Conservation (phyloP, 2,888 invertebrate genomes). For the Sarcophaga rosellei region DNA sequence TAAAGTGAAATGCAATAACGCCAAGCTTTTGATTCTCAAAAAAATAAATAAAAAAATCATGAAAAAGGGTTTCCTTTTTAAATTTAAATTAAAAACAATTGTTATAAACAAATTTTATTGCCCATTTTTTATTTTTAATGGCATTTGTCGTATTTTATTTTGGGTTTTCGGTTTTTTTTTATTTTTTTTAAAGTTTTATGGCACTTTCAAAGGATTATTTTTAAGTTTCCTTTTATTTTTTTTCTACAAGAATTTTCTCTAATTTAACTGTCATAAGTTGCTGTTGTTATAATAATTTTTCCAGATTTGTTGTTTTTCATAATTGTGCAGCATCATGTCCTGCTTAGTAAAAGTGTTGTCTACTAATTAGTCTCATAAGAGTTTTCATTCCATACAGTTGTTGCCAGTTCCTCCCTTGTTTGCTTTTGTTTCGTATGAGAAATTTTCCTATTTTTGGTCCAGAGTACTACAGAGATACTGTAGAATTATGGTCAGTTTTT, state of each 20-base stretch:
- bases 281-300: constrained; percentile 10
- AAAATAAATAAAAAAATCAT: too few species aligned
- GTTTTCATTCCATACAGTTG: constrained; percentile 30
- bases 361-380: constrained; percentile 68
- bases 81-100: too few species aligned
- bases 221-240: background rate
- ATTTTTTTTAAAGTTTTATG: background rate
- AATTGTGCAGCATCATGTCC: constrained; percentile 35
- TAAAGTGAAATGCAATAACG: constrained; percentile 22
- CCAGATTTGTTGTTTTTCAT: background rate
- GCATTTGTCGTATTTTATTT: too few species aligned
- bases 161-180: background rate
- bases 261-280: constrained; percentile 51
- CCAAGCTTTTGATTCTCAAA: constrained; percentile 9
- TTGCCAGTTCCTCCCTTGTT: constrained; percentile 19
- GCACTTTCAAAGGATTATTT: background rate
- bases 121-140: too few species aligned
- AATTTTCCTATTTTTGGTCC: constrained; percentile 16
- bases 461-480: background rate
- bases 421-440: background rate
- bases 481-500: constrained; percentile 61
- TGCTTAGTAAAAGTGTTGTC: constrained; percentile 52
- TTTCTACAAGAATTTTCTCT: constrained; percentile 2
- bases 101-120: too few species aligned
- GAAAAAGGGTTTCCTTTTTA: too few species aligned